Base-by-base conservation (phyloP, 2,797 vertebrate species). In the Chelonia mydas region DNA sequence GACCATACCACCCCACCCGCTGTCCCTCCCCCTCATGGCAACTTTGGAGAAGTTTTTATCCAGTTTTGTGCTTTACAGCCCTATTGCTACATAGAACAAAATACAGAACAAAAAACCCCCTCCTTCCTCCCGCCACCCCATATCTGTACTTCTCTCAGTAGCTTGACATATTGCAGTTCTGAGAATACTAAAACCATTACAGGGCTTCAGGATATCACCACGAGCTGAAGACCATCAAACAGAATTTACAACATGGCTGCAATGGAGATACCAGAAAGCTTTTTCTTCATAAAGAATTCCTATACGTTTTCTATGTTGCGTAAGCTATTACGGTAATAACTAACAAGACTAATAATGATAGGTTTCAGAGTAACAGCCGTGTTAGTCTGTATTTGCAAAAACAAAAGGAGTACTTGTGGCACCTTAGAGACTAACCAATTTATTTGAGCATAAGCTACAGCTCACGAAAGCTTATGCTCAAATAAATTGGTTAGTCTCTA, bases 21-120 rank as follows among this genome's bases (percentile, higher is more conserved):
- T 37, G n/a, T 72, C 68, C 9, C 68, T 41, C 19, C 21, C 21
- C 37, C 21, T 37, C 68, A 72, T 41, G 19, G 33, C n/a, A 68
- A 1, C 74, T 45, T 87, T 0, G 0, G 53, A 78, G 50, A 4
- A 2, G 47, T 6, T 68, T 45, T n/a, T 47, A 25, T 57, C 7
- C 54, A 19, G 50, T 17, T 5, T 10, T 4, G 11, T 3, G 80
- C 31, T 28, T 1, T 85, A n/a, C 2, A 2, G 1, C 1, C 7
- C 81, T 54, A 37, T 11, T 68, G 11, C 88, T 11, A 47, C 7
- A 28, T 47, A 76, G 25, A 77, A 31, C 37, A 45, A 51, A 72
- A 41, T 41, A 41, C 5, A 41, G 41, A 41, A 72, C 65, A 72
- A 10, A 72, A 72, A 72, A 21, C 12, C 8, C n/a, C 2, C 65